phyloP scores from a whole-genome alignment of 2,888 invertebrate genomes.

The Helobdella robusta region DNA sequence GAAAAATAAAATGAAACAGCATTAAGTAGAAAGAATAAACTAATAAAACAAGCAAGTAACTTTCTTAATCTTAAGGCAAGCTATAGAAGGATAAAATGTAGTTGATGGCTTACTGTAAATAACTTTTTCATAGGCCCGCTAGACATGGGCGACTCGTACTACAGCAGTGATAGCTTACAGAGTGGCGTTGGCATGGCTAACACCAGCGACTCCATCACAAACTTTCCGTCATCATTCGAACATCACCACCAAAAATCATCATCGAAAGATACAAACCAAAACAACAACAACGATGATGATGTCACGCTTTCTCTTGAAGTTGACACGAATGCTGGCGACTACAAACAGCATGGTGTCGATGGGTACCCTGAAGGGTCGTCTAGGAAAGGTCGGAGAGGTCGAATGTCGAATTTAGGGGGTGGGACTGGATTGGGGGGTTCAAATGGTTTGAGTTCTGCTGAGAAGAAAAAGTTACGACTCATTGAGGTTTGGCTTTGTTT shows the following conservation, averaged over 20 bases:
- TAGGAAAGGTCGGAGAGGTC: constrained; percentile 6
- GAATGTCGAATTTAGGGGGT: background rate
- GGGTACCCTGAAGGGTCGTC: background rate
- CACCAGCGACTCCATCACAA: background rate
- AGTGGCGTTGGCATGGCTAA: constrained; percentile 14
- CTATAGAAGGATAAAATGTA: too few relatives aligned
- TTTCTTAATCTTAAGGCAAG: too few relatives aligned
- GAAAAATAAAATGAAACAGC: too few relatives aligned
- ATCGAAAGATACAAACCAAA: too few relatives aligned
- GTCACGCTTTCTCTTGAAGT: constrained; percentile 9
- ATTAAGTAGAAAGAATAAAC: too few relatives aligned
- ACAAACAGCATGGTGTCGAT: constrained; percentile 1
- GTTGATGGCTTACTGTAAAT: too few relatives aligned
- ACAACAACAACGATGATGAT: constrained; percentile 2
- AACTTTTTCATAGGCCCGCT: background rate
- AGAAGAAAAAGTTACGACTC: constrained; percentile 11
- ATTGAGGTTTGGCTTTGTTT: constrained; percentile 2
- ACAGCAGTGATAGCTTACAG: constrained; percentile 28
- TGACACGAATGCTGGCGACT: constrained; percentile 9
- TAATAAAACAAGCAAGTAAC: too few relatives aligned
- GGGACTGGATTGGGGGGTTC: background rate
- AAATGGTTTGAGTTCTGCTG: background rate
- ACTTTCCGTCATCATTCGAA: too few relatives aligned
- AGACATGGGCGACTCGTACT: constrained; percentile 25
- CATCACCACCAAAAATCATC: too few relatives aligned